phyloP scores from a whole-genome alignment of 2,888 invertebrate species.

The Polymixis lichenea region DNA sequence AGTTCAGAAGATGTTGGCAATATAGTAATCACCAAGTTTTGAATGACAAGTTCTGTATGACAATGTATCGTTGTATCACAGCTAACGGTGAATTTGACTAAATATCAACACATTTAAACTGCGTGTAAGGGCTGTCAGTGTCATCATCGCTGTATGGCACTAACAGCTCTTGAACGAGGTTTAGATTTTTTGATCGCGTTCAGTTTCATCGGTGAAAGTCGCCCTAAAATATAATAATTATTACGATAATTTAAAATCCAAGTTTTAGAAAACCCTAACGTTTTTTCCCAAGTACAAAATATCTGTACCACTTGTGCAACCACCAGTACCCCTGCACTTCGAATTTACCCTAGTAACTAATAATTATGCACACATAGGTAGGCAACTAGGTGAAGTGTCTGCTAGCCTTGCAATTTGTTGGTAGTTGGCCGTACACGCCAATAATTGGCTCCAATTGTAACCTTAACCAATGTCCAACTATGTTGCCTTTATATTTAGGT shows the following conservation, averaged over 20 bases:
- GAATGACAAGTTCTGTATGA: not conserved
- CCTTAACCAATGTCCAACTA: conserved; percentile 50
- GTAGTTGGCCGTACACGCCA: conserved; percentile 46
- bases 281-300: not conserved
- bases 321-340: conserved; percentile 34
- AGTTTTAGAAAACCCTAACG: no score
- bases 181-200: no score
- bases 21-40: not conserved
- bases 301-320: conserved; percentile 33
- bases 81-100: no score
- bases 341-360: conserved; percentile 55
- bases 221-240: not conserved
- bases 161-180: no score
- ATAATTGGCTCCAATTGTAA: conserved; percentile 54
- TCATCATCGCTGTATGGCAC: no score
- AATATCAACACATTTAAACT: no score
- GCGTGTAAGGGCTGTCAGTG: no score
- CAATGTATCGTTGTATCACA: no score
- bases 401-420: conserved; percentile 53
- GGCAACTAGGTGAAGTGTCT: conserved; percentile 48
- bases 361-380: conserved; percentile 54
- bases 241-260: not conserved
- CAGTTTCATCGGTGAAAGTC: no score
- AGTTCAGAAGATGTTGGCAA: no score
- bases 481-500: conserved; percentile 5